A percentile compares a stretch with the other conserved stretches of the same genome.
Conservation (phyloP, 30 jellyfish, hydroid and myxozoan species). For the Catostylus mosaicus region DNA sequence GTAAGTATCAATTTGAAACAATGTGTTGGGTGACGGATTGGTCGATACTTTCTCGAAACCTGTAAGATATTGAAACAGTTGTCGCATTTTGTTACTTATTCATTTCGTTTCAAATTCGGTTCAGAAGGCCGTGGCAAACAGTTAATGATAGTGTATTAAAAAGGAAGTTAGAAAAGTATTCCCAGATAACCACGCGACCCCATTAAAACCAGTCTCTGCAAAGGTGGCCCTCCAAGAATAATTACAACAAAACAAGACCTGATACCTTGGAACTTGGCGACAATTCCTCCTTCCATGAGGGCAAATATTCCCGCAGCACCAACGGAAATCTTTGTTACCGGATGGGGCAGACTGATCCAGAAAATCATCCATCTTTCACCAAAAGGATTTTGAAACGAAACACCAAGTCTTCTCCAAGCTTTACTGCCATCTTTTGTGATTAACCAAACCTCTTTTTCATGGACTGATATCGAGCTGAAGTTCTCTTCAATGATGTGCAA, state of each 20-base stretch:
- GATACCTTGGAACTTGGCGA: conserved; percentile 31
- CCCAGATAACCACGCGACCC: too few species aligned
- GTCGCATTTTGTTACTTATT: too few species aligned
- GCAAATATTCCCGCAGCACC: conserved; percentile 20
- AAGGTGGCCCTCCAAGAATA: not conserved
- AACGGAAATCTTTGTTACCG: conserved; percentile 1
- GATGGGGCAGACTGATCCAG: conserved; percentile 1
- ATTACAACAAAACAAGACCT: too few species aligned
- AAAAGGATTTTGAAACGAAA: not conserved
- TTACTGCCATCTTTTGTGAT: conserved; percentile 11
- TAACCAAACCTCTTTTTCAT: conserved; percentile 23
- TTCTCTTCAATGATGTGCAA: not conserved
- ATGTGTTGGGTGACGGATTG: not conserved
- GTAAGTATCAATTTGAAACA: conserved; percentile 25
- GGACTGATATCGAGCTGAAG: conserved; percentile 1
- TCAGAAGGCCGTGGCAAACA: too few species aligned
- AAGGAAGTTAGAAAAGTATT: too few species aligned
- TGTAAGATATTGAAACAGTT: not conserved
- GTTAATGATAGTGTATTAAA: too few species aligned
- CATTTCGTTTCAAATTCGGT: too few species aligned
- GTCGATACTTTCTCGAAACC: conserved; percentile 13
- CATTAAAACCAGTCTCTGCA: not conserved
- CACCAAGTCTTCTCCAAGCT: conserved; percentile 43
- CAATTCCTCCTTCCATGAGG: conserved; percentile 13
- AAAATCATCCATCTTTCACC: conserved; percentile 29